Evolutionary conservation across 2,888 invertebrate genomes (phyloP).

Genomic region (Gandaritis pyraliata): DNA sequence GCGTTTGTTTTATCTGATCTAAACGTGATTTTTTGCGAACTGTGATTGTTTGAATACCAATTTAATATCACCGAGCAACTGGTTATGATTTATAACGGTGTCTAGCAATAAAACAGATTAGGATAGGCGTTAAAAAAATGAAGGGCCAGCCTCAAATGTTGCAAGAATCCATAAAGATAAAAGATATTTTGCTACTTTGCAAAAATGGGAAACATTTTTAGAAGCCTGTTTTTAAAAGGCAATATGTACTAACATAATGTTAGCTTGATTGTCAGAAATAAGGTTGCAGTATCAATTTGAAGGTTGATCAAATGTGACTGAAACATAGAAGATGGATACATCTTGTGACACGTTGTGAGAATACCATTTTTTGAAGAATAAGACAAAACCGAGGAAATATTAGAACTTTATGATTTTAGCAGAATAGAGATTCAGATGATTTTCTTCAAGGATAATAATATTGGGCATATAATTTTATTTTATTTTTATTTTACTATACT

Average conservation of each 20-base stretch:
- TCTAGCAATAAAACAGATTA: constrained; percentile 29
- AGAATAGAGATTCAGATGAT: neutral
- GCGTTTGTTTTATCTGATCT: constrained; percentile 76
- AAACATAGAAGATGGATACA: too few relatives aligned
- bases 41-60: constrained; percentile 59
- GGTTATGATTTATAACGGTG: constrained; percentile 50
- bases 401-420: too few relatives aligned
- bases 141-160: constrained; percentile 27
- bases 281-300: too few relatives aligned
- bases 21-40: constrained; percentile 64
- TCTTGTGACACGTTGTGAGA: too few relatives aligned
- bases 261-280: too few relatives aligned
- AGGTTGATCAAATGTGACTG: too few relatives aligned
- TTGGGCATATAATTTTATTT: neutral
- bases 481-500: too few relatives aligned
- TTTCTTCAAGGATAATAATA: neutral
- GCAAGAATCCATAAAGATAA: constrained; percentile 36
- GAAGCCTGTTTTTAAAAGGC: neutral
- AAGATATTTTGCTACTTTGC: constrained; percentile 34
- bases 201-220: constrained; percentile 31
- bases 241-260: too few relatives aligned
- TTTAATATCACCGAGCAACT: constrained; percentile 50
- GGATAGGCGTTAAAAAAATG: constrained; percentile 25
- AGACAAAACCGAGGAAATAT: too few relatives aligned
- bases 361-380: too few relatives aligned